Base-by-base conservation (phyloP, 2,888 invertebrate genomes). In the Himalopsyche japonica region DNA sequence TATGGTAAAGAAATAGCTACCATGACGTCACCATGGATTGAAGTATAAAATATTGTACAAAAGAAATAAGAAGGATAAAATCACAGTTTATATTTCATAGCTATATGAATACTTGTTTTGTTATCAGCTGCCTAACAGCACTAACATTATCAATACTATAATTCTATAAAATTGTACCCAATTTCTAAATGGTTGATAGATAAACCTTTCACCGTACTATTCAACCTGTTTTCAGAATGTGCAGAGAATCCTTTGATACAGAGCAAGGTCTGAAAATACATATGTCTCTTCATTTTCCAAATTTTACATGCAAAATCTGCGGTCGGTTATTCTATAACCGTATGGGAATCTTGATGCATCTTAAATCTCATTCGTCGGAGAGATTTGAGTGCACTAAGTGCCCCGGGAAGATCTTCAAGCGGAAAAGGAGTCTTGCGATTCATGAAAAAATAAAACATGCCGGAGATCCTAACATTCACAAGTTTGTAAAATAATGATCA, bases 241-340 rank as follows among this genome's bases (percentile, higher is more conserved):
- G 81, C 43, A 76, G 37, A 18, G 76, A 70, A 43, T 18, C 15
- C n/a, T 81, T 81, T 10, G 37, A 32, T 30, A 47, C 70, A 43
- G 34, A 70, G 20, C n/a, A 81, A 27, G 32, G 70, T 43, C 43
- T 81, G 3, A 70, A 81, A 43, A 57, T 76, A 20, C 81, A 81
- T 27, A 81, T 81, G 81, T 37, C 70, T 24, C 24, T 24, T 7
- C 81, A 81, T 76, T 81, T 70, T 30, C 81, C 70, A 34, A 81
- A 81, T 34, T 76, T 70, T 76, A 81, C 70, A 20, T 81, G 81
- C 47, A 76, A 81, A 47, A n/a, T 34, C 18, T 81, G 81, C 47
- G 81, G 81, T 27, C 81, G 81, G 5, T 20, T 24, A 34, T 81
- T 81, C 24, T 32, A 70, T 15, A 70, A 70, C 15, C 81, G 81